Conservation (phyloP, 2,113 vertebrate genomes). For the Xenopus laevis region DNA sequence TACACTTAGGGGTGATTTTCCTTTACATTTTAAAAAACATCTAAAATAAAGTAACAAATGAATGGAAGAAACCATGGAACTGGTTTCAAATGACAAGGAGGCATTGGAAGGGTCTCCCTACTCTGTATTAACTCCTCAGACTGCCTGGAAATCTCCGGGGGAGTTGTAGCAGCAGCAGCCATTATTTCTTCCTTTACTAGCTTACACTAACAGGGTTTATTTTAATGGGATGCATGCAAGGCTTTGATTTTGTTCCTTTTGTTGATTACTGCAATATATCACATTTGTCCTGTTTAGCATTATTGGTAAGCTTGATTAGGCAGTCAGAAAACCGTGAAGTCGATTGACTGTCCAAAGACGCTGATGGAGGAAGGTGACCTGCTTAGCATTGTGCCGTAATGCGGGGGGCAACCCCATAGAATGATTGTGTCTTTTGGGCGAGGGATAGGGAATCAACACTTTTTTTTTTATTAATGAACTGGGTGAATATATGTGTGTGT, state of each 20-base stretch:
- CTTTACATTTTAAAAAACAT: too few species aligned
- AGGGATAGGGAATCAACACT: too few species aligned
- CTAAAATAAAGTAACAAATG: too few species aligned
- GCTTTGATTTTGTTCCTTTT: neutral
- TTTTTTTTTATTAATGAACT: too few species aligned
- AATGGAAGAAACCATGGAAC: too few species aligned
- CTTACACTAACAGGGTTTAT: neutral
- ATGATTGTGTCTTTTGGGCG: too few species aligned
- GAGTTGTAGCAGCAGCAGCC: neutral
- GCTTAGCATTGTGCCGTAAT: neutral
- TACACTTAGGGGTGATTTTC: too few species aligned
- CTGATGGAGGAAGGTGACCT: neutral
- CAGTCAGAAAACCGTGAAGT: neutral
- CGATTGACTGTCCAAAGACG: neutral
- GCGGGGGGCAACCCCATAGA: too few species aligned
- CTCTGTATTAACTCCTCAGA: neutral
- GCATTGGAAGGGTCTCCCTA: neutral
- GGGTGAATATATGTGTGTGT: too few species aligned
- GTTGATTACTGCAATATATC: constrained; percentile 2
- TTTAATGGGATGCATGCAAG: neutral
- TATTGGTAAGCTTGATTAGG: neutral
- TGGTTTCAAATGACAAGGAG: neutral
- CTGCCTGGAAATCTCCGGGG: neutral
- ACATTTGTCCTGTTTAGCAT: neutral
- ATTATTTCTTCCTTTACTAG: neutral